Percentiles rank a stretch among this genome's conserved stretches.
Conservation (phyloP, 2,888 invertebrate genomes). For the Melanotus villosus region DNA sequence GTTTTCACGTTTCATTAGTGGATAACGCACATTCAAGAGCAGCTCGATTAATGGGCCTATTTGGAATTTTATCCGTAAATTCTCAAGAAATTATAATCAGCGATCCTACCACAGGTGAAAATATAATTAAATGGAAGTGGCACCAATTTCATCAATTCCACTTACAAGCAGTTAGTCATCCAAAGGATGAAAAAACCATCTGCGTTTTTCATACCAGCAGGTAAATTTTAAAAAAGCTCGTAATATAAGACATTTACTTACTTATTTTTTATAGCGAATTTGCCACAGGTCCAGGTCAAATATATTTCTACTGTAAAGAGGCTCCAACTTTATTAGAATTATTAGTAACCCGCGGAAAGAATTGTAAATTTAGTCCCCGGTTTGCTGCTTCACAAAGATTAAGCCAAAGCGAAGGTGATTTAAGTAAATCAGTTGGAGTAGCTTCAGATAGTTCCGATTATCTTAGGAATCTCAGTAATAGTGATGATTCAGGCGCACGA, state of each 20-base stretch:
- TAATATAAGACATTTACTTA: no score
- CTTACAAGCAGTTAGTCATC: constrained; percentile 69
- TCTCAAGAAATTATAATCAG: constrained; percentile 72
- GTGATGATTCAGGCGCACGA: constrained; percentile 65
- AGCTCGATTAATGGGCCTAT: constrained; percentile 73
- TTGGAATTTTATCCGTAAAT: constrained; percentile 73
- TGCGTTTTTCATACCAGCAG: constrained; percentile 76
- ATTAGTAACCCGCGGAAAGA: constrained; percentile 67
- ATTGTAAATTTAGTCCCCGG: constrained; percentile 4
- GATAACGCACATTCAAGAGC: constrained; percentile 76
- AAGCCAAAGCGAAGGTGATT: constrained; percentile 71
- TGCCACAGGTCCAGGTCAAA: constrained; percentile 70
- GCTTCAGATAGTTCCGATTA: constrained; percentile 55
- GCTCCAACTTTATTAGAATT: constrained; percentile 68
- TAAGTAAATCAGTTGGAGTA: constrained; percentile 57
- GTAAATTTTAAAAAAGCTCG: no score
- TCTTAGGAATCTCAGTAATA: constrained; percentile 45
- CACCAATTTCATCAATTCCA: constrained; percentile 73
- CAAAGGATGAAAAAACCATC: constrained; percentile 72
- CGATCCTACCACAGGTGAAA: constrained; percentile 70
- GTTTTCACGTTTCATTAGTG: constrained; percentile 75
- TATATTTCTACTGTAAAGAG: constrained; percentile 69
- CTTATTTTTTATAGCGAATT: constrained; percentile 66
- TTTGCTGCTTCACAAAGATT: constrained; percentile 60
- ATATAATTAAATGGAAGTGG: constrained; percentile 73